Percentiles rank a stretch among this genome's conserved stretches.
These are phyloP conservation scores for Nasonia giraulti DNA, from an alignment of 1,140 invertebrate species.

Conservation along the genomic window DNA sequence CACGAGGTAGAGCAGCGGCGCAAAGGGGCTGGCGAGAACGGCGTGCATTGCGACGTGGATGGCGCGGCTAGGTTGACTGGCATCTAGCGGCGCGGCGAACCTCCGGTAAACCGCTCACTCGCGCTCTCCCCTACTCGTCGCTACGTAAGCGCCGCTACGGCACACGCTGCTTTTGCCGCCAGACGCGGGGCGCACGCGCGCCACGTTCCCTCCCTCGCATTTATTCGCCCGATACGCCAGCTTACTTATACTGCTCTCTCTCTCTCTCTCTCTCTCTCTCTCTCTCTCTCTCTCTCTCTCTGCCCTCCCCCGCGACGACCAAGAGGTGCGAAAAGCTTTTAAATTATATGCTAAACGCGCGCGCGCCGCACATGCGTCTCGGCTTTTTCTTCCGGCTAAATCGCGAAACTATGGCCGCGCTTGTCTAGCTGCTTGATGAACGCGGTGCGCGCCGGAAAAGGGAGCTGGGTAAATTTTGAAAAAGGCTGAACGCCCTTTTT, in stretches of 20 bases:
- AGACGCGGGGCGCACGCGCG: conserved; percentile 53
- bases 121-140: conserved; percentile 61
- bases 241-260: no score
- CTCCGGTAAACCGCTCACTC: conserved; percentile 55
- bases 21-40: conserved; percentile 60
- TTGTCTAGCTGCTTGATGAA: no score
- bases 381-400: no score
- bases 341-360: conserved; percentile 15
- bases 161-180: conserved; percentile 27
- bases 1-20: conserved; percentile 61
- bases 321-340: conserved; percentile 29
- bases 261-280: no score
- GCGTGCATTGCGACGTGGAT: conserved; percentile 67
- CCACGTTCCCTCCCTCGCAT: neutral
- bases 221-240: conserved; percentile 19
- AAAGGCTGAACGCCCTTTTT: no score
- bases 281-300: no score
- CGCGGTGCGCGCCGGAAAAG: no score
- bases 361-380: neutral
- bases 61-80: conserved; percentile 72
- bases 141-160: conserved; percentile 41
- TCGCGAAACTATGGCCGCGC: no score
- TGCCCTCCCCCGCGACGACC: neutral
- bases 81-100: conserved; percentile 54
- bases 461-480: no score